Evolutionary conservation across 2,888 invertebrate genomes (phyloP), one percentile per base, ranked within the genome.

Genomic region (Temnothorax unifasciatus): DNA sequence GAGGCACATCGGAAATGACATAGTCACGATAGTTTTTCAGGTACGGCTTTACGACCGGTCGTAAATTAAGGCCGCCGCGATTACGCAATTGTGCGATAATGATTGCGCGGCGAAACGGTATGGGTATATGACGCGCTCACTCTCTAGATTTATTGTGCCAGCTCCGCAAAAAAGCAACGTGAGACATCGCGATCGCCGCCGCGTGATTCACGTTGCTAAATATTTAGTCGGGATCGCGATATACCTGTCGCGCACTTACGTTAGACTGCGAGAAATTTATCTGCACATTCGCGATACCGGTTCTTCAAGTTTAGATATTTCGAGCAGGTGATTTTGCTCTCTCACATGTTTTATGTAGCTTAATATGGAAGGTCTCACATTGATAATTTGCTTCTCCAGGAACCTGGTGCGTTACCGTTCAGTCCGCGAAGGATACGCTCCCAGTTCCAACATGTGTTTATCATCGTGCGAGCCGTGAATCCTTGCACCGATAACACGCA

Each of bases 391-490:
- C 13, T 15, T 41, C 11, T 81, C 5, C 96, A 98, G 96, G 98
- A 98, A 95, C 98, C 98, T 0, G 99, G 98, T 71, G 98, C 99
- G 34, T 96, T 97, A 82, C 98, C 99, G 0, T 99, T 99, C 95
- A 98, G 98, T 83, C 99, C 99, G 76, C 97, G 98, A 93, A 98
- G 98, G 92, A 99, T 99, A 91, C 97, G 99, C 83, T 99, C 99
- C 71, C 99, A 99, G 95, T 99, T 99, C 95, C 99, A 99, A 95
- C 99, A 99, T 95, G 99, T 99, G 50, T 99, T 99, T 95, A 97
- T 99, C 90, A 97, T 99, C 76, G 98, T 99, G 11, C 96, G 97
- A 92, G 98, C 97, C 5, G 96, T 98, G 82, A 98, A 98, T 95
- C 99, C 99, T 3, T 98, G 98, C 95, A 97, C 98, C 8, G 98